These are phyloP conservation scores for Micrastur ruficollis DNA, from an alignment of 2,797 vertebrate species.

Conservation along the genomic window DNA sequence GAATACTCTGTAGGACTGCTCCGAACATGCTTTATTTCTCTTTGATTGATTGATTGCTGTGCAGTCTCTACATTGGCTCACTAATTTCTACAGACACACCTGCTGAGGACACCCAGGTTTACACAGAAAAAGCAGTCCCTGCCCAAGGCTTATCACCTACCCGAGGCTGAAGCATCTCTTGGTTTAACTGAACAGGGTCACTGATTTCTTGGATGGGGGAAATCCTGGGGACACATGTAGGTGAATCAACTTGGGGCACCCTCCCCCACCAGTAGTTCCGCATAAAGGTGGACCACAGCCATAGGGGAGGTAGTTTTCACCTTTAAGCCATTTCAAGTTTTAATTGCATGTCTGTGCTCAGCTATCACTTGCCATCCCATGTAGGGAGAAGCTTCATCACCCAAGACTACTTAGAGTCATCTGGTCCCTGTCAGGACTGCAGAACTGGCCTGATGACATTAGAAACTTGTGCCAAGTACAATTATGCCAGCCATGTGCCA, in stretches of 20 bases:
- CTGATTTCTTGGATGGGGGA: not conserved
- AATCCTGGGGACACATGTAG: not conserved
- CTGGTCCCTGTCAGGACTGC: not conserved
- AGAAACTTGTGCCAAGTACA: not conserved
- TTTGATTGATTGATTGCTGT: fast-evolving
- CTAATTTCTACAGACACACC: not conserved
- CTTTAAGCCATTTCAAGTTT: not conserved
- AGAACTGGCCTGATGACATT: not conserved
- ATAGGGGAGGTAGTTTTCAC: not conserved
- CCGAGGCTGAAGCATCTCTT: not conserved
- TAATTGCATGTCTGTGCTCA: not conserved
- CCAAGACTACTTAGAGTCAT: fast-evolving
- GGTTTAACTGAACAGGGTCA: not conserved
- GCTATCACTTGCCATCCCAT: not conserved
- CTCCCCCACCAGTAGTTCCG: not conserved
- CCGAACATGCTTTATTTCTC: not conserved
- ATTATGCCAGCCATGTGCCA: not conserved
- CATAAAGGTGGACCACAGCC: not conserved
- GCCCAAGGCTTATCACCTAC: not conserved
- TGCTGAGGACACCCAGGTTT: not conserved
- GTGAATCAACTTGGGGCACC: not conserved
- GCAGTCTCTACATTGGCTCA: not conserved
- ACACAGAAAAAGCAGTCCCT: not conserved
- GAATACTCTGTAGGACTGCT: fast-evolving
- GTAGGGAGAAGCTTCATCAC: not conserved